A percentile compares a stretch with the other conserved stretches of the same genome.
Evolutionary conservation across 2,888 invertebrate species (phyloP).

Genomic region (Lithophane leautieri): DNA sequence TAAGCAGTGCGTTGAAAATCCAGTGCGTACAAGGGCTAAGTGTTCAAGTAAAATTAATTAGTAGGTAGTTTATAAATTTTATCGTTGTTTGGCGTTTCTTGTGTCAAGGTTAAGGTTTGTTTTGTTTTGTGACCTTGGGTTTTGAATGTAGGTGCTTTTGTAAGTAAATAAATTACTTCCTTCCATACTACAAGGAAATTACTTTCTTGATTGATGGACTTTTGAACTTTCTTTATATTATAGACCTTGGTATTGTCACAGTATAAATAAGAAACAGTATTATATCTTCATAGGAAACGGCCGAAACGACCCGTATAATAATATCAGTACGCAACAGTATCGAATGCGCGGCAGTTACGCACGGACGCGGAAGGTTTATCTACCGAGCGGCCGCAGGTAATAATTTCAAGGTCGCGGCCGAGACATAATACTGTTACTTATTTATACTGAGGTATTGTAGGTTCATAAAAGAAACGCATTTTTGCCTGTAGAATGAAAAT

Average conservation of each 20-base stretch:
- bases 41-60: conserved; percentile 15
- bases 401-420: too few relatives aligned
- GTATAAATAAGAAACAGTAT: too few relatives aligned
- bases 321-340: too few relatives aligned
- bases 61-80: conserved; percentile 21
- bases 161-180: not conserved
- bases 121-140: conserved; percentile 17
- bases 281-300: too few relatives aligned
- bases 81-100: conserved; percentile 19
- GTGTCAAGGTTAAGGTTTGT: conserved; percentile 29
- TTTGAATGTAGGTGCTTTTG: conserved; percentile 7
- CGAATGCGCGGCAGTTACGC: too few relatives aligned
- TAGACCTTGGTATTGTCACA: not conserved
- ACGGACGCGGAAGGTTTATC: too few relatives aligned
- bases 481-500: not conserved
- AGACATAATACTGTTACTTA: too few relatives aligned
- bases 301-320: too few relatives aligned
- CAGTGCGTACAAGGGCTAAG: not conserved
- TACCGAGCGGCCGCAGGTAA: too few relatives aligned
- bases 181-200: not conserved
- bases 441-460: too few relatives aligned
- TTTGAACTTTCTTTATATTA: not conserved
- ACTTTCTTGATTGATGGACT: conserved; percentile 11
- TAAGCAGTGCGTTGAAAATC: too few relatives aligned
- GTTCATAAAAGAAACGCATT: not conserved